Evolutionary conservation across 2,797 vertebrate genomes (phyloP), one percentile per base, ranked within the genome.

Genomic region (Uromys caudimaculatus): DNA sequence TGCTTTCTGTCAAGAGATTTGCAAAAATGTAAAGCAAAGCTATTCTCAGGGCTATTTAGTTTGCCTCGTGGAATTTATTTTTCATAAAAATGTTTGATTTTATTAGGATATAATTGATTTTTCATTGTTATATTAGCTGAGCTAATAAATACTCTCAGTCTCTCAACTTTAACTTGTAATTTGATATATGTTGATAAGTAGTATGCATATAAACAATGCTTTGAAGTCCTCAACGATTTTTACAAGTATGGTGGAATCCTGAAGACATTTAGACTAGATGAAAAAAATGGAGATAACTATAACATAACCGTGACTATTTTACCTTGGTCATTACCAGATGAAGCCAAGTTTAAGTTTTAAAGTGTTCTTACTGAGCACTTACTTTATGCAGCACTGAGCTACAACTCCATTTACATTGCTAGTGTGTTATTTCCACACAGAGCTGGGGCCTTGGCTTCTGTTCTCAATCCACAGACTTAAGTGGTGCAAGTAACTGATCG

Each of bases 1-100:
- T 89, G 24, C 64, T 91, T 90, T 94, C 77, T 92, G 29, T 92
- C 47, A 91, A 95, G 52, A 96, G 3, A 16, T 78, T 89, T 95
- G 50, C 41, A 97, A 75, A 90, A 92, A 83, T 3, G 9, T 89
- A 76, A 95, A 89, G 73, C 6, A 75, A 90, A 62, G 13, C 10
- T 10, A 76, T 6, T 90, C 38, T 94, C 78, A 75, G 82, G 29
- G 44, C 41, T 89, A 6, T 35, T 62, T 52, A 69, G 85, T 91
- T 85, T 73, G 52, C 71, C 93, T 69, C 29, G 44, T 90, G 62
- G 92, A 73, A 73, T 64, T 69, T 50, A 58, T 77, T 90, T 94
- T 94, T 90, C 29, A 71, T 56, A 67, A 78, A 90, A 91, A 90
- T 23, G 64, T n/a, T 23, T 38, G 50, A 44, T 56, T 94, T 95